Evolutionary conservation across 92 coral and sea anemone genomes (phyloP), one percentile per base, ranked within the genome.

Genomic region (Actinostola sp.): DNA sequence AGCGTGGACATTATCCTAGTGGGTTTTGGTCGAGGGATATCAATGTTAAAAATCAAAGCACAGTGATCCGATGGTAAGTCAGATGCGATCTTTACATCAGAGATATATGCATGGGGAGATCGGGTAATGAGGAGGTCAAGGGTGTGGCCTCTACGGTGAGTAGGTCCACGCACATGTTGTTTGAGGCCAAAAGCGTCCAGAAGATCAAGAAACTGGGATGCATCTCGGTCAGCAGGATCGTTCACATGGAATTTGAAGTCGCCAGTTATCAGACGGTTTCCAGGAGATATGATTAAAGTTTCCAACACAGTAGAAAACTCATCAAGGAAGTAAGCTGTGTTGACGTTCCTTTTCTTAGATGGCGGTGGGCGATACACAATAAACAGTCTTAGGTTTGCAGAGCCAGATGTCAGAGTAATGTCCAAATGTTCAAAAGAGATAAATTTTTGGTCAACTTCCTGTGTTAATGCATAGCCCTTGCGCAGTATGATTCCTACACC

Each of bases 161-260:
- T 72, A 72, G 78, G 65, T 58, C 38, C 66, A 33, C 38, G 65
- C 67, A 73, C 66, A 61, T 55, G 79, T 73, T 73, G 67, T 30
- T 41, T 61, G 39, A 73, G 79, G 52, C 79, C 67, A 43, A 61
- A 55, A 36, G 68, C 58, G 31, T 41, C 20, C 51, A 57, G 52
- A 32, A 73, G 21, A 33, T 73, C 69, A 61, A 15, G 23, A 73
- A 73, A 73, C 24, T 48, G 27, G 58, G 65, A 33, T 28, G 68
- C 70, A 30, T 73, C 66, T 20, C 34, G 33, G 45, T 73, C 55
- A 30, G 79, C 25, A 51, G 45, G 44, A 61, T 32, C 46, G 8
- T 55, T 36, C 32, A 44, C 35, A 17, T 48, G 66, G 50, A 70
- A 70, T 43, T 70, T 70, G 33, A 68, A 70, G 33, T 68, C 62